These are phyloP conservation scores for Ditylenchus weischeri DNA, from an alignment of 2,888 invertebrate species.

Conservation along the genomic window DNA sequence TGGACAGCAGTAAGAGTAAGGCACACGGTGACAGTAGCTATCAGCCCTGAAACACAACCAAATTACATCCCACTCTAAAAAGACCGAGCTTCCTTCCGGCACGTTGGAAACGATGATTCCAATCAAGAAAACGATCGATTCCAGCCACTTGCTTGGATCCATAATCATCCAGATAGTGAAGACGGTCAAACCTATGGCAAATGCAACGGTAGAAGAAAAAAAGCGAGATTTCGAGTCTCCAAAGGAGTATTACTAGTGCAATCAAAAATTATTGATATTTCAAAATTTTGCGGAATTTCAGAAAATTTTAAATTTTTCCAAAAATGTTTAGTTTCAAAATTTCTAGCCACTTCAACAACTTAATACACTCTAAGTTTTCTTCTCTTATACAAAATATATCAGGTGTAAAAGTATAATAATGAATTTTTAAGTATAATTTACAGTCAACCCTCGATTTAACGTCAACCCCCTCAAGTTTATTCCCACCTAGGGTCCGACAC, in stretches of 20 bases:
- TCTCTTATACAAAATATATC: too few species aligned
- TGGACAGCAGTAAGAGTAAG: constrained; percentile 95
- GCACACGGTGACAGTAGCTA: constrained; percentile 93
- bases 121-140: constrained; percentile 96
- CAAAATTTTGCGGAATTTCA: constrained; percentile 63
- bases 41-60: constrained; percentile 73
- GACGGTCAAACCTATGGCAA: constrained; percentile 68
- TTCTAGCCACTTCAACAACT: too few species aligned
- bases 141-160: constrained; percentile 95
- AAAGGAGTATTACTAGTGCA: constrained; percentile 64
- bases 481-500: too few species aligned
- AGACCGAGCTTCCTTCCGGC: constrained; percentile 92
- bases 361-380: too few species aligned
- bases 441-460: too few species aligned
- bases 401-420: too few species aligned
- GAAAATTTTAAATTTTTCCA: too few species aligned
- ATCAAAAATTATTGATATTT: constrained; percentile 49
- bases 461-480: too few species aligned
- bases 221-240: constrained; percentile 64
- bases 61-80: too few species aligned
- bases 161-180: constrained; percentile 88
- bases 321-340: too few species aligned
- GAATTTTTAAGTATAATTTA: too few species aligned
- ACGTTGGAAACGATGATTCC: constrained; percentile 99
- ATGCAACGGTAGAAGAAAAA: constrained; percentile 62